Base-by-base conservation (phyloP, 2,797 vertebrate species). In the Antrozous pallidus region DNA sequence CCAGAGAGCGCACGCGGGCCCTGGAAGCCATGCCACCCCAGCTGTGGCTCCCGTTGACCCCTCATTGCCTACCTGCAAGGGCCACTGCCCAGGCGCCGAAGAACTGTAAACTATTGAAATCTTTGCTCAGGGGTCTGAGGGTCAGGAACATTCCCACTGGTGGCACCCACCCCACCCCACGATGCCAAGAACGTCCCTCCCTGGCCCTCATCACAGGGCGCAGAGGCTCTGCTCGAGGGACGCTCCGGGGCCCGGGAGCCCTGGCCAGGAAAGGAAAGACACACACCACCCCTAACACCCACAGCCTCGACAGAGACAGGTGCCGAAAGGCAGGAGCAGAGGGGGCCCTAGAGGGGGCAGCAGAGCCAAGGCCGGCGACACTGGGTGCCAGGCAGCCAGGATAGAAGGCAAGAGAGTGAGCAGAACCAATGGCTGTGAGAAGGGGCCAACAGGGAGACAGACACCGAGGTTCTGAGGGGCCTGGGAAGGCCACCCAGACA, bases 1-100 rank as follows among this genome's bases (percentile, higher is more conserved):
- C 45, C 71, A 0, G 2, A 45, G 47, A 4, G 42, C 26, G 0
- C 18, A 1, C 1, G 12, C 0, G 1, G 31, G 90, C 24, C 33
- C 51, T 16, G 13, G n/a, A n/a, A n/a, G n/a, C 51, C 2, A 2
- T 0, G 40, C 42, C 24, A 28, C 56, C 9, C 9, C 8, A 0
- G 38, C 38, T 0, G 31, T 33, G 63, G 40, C 40, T 28, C 49
- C 54, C 9, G 47, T 8, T 12, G 0, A 11, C 26, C 58, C 54
- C n/a, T n/a, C 40, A 4, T 71, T 16, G 45, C 20, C 4, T 0
- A 8, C 5, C 4, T 1, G 8, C 5, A 2, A 22, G 7, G 56
- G 49, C 10, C 24, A 16, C 16, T 17, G 13, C 8, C 49, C 18
- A 10, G 18, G 8, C 4, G 31, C 54, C 4, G 0, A 58, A 58